Evolutionary conservation across 2,113 vertebrate genomes (phyloP).

Genomic region (Myiozetetes cayanensis): DNA sequence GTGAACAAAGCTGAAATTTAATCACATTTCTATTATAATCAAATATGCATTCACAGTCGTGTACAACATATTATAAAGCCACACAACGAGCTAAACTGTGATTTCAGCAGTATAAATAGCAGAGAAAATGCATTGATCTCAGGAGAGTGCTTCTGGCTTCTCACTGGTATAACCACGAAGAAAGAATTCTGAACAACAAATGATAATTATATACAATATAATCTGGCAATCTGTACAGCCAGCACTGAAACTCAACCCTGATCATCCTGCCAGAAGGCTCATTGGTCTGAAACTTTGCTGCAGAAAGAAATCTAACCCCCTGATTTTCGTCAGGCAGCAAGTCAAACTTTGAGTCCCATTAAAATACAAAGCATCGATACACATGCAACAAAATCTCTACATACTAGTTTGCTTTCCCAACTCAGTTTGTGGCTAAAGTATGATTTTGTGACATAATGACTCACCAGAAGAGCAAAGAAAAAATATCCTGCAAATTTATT

Average conservation of each 20-base stretch:
- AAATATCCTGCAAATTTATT: neutral
- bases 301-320: neutral
- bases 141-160: constrained; percentile 45
- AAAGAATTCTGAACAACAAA: constrained; percentile 31
- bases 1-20: constrained; percentile 58
- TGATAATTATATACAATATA: constrained; percentile 55
- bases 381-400: neutral
- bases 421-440: neutral
- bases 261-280: constrained; percentile 43
- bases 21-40: constrained; percentile 62
- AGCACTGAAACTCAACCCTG: neutral
- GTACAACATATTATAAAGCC: constrained; percentile 37
- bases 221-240: constrained; percentile 26
- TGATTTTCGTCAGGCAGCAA: neutral
- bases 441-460: neutral
- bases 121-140: constrained; percentile 50
- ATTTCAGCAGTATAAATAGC: constrained; percentile 56
- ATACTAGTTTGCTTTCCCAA: neutral
- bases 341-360: neutral
- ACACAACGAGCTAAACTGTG: constrained; percentile 44
- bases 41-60: constrained; percentile 52
- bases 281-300: neutral
- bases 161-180: constrained; percentile 5
- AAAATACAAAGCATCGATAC: neutral
- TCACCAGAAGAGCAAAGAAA: neutral